Base-by-base conservation (phyloP, 92 coral and sea anemone species). In the Phenganax marumi region DNA sequence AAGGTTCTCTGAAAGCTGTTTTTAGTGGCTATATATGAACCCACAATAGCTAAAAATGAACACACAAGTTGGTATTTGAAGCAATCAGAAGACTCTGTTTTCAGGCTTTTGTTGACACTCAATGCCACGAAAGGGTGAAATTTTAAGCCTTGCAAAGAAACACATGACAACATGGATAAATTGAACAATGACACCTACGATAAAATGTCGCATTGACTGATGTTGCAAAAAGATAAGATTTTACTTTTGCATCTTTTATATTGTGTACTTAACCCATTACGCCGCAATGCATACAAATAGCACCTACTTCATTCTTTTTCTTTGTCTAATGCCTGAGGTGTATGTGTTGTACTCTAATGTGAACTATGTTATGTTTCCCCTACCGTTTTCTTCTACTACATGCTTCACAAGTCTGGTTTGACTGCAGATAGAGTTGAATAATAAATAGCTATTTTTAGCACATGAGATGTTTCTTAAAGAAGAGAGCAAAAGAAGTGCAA, bases 401-500 rank as follows among this genome's bases (percentile, higher is more conserved):
- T 33, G n/a, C n/a, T n/a, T n/a, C n/a, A 33, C 43, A 33, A 33
- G 5, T 33, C 5, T 33, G 43, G n/a, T n/a, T n/a, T 33, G 5
- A 33, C 5, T 5, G 3, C 43, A 33, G 43, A 5, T 33, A 33
- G 2, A 33, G 43, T 5, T 33, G 43, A 33, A 1, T 33, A 33
- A 33, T 33, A 33, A 5, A 33, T 1, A 33, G 43, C 5, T 5
- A 2, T 33, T 33, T 61, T 9, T 52, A 6, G 21, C 58, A 33
- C 70, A 13, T 49, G 51, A 70, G 81, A 81, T 21, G 11, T 81
- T 54, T 21, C 12, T 63, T 49, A 48, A 39, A 66, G 70, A 50
- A 68, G 70, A 56, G 85, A 82, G 53, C 66, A 26, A 25, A 52
- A 82, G 83, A 53, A 53, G 22, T 75, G 57, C 54, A 81, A 78